Base-by-base conservation (phyloP, 2,113 vertebrate genomes). In the Coreoperca whiteheadi region DNA sequence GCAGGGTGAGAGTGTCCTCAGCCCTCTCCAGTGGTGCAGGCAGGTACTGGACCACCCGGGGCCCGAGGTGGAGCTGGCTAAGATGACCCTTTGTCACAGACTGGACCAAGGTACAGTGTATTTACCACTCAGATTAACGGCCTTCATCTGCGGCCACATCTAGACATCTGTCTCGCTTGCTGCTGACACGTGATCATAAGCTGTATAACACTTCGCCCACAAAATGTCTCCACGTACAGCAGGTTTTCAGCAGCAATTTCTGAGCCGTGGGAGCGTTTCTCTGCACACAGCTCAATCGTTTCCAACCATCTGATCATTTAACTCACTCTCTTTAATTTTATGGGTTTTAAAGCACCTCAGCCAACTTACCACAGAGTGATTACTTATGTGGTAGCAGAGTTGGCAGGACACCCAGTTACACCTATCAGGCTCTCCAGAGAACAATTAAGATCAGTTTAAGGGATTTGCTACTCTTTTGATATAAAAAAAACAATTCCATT, bases 11-110 rank as follows among this genome's bases (percentile, higher is more conserved):
- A 95, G 94, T 64, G 39, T 91, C 81, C 75, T 96, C 92, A 98
- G 90, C 85, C 96, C 98, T 89, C 92, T 99, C 60, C 96, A 97
- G 92, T 99, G 98, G 98, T 98, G 97, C 94, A 97, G 98, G 82
- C 97, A 92, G 84, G 95, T 98, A 89, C 94, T 99, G 91, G 98
- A 99, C 94, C 96, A 98, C 87, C 98, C 96, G 1, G 96, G 96
- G 88, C 97, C 98, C 4, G 98, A 99, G 89, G 95, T 97, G 94
- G 96, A 98, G 91, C 96, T 97, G 80, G 98, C 98, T 30, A 98
- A 96, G 91, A 97, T 97, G 83, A 97, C 97, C 18, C 90, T 99
- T 12, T 97, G 97, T 91, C 97, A 97, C 91, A 96, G 97, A 91
- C 91, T 99, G 94, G 98, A 99, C 86, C 98, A 99, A 98, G 98